phyloP scores from a whole-genome alignment of 1,140 invertebrate genomes.

The Apis florea region DNA sequence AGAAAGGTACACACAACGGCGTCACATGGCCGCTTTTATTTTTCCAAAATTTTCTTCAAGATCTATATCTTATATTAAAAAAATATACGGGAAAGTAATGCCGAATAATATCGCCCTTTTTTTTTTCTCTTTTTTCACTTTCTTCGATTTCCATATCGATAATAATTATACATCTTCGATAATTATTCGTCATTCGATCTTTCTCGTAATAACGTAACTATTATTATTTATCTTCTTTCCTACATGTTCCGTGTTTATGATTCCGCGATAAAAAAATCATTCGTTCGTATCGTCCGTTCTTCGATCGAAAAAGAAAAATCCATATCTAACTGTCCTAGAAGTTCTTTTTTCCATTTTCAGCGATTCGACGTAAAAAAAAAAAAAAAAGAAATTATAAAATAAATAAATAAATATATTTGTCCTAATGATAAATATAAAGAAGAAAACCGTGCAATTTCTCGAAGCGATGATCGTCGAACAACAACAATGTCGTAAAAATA shows the following conservation, averaged over 20 bases:
- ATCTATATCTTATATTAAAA: conserved; percentile 1
- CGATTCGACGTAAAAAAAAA: too few species aligned
- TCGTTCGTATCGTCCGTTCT: conserved; percentile 19
- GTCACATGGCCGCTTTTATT: conserved; percentile 74
- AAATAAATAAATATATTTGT: too few species aligned
- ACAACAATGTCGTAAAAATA: too few species aligned
- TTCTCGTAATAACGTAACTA: conserved; percentile 15
- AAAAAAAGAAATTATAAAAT: too few species aligned
- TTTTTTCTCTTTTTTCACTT: neutral
- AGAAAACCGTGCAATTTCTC: too few species aligned
- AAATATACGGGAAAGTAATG: conserved; percentile 1
- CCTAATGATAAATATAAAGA: too few species aligned
- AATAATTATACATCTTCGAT: too few species aligned
- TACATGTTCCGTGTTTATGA: conserved; percentile 41
- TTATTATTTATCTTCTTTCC: neutral
- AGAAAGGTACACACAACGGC: conserved; percentile 72
- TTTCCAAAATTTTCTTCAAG: conserved; percentile 39
- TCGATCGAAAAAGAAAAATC: too few species aligned
- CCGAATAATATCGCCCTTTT: neutral
- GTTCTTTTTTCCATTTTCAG: too few species aligned
- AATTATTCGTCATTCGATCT: conserved; percentile 4
- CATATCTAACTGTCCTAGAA: too few species aligned
- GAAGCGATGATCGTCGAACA: too few species aligned
- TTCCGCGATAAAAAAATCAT: conserved; percentile 22
- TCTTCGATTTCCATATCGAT: neutral